Base-by-base conservation (phyloP, 2,113 vertebrate genomes). In the Mus pahari region DNA sequence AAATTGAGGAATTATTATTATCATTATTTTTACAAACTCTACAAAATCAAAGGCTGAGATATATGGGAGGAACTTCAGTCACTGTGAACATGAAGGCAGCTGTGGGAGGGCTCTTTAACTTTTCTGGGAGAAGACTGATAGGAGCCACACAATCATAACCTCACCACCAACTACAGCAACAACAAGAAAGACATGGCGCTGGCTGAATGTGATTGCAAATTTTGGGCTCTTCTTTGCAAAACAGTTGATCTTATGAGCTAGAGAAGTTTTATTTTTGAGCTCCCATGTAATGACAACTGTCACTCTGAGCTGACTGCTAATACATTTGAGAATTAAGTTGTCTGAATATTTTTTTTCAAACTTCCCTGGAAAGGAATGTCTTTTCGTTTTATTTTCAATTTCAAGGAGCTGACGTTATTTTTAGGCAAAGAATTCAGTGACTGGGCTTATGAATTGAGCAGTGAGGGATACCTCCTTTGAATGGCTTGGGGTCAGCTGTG, bases 381-480 rank as follows among this genome's bases (percentile, higher is more conserved):
- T 82, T 94, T 93, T 89, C 3, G 73, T 93, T 86, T 93, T 71
- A 90, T 58, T 92, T 92, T 95, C 88, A 86, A 89, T 82, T 89
- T 74, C 19, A 92, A 78, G 89, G 97, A 94, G 94, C 31, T 89
- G 71, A 74, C 42, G 74, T 90, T 14, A n/a, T 87, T 95, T 94
- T 94, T 64, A 89, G 33, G n/a, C 6, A 82, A 48, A 50, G n/a
- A 92, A 73, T 91, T 95, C 66, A 89, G n/a, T 62, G 33, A 88
- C 19, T 6, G 58, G 73, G 31, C 33, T 75, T 55, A 86, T 7
- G 13, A 58, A 70, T 77, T 79, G 48, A 89, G 39, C 19, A 74
- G 36, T 3, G 19, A 86, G 36, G 33, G n/a, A 31, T 4, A 55
- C 1, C 4, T 53, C 77, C 28, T 89, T 89, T 22, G 66, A 73